phyloP scores from a whole-genome alignment of 2,797 vertebrate genomes.

The Mallotus villosus region DNA sequence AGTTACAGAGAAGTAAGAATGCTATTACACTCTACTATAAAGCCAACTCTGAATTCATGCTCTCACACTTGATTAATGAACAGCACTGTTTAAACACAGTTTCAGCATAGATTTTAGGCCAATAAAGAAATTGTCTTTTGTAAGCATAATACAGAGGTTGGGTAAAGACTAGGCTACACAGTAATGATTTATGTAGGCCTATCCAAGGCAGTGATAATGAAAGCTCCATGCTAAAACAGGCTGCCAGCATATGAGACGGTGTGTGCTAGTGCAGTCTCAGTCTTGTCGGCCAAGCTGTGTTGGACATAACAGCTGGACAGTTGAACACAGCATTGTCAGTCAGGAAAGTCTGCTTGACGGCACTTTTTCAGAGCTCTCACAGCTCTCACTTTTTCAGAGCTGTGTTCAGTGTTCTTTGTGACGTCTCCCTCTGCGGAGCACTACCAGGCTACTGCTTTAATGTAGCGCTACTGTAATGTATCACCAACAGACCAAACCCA shows the following conservation, averaged over 20 bases:
- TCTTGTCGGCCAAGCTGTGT: constrained; percentile 30
- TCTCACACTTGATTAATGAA: constrained; percentile 64
- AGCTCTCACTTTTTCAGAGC: constrained; percentile 23
- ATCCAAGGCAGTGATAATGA: constrained; percentile 26
- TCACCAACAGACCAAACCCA: constrained; percentile 14
- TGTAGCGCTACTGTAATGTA: constrained; percentile 13
- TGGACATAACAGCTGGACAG: constrained; percentile 35
- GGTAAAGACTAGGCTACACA: constrained; percentile 23
- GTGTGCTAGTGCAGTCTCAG: constrained; percentile 29
- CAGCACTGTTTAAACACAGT: constrained; percentile 38
- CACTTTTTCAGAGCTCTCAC: constrained; percentile 22
- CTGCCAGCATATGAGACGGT: constrained; percentile 51
- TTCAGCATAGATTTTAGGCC: constrained; percentile 42
- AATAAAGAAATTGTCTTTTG: constrained; percentile 61
- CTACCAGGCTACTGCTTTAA: constrained; percentile 8
- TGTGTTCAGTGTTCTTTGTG: constrained; percentile 29
- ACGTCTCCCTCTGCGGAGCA: constrained; percentile 11
- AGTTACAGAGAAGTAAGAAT: constrained; percentile 55
- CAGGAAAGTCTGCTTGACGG: constrained; percentile 38
- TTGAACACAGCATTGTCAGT: constrained; percentile 26
- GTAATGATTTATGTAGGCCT: constrained; percentile 51
- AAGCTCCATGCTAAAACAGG: constrained; percentile 18
- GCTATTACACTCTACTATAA: constrained; percentile 30
- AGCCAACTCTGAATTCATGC: constrained; percentile 48
- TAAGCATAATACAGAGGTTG: constrained; percentile 25